phyloP scores from a whole-genome alignment of 2,113 vertebrate genomes.

The Coracopsis vasa region DNA sequence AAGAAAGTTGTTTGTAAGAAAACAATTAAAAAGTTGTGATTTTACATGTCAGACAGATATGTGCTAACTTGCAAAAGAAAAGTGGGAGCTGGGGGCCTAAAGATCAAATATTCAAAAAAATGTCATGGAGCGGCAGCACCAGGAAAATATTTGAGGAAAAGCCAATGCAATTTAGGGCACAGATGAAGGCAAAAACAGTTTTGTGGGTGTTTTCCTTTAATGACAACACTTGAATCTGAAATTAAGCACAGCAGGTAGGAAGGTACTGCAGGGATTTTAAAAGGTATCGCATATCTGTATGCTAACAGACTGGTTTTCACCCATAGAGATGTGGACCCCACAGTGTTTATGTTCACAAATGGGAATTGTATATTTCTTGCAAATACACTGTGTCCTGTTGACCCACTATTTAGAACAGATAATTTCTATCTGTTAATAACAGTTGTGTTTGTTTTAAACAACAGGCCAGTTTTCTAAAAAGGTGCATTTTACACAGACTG shows the following conservation, averaged over 20 bases:
- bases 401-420: conserved; percentile 37
- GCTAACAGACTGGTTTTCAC: conserved; percentile 56
- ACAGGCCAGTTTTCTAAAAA: not conserved
- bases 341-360: conserved; percentile 61
- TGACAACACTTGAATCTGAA: conserved; percentile 67
- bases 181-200: conserved; percentile 34
- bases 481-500: not conserved
- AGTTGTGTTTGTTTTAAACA: not conserved
- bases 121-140: not conserved
- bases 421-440: not conserved
- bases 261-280: conserved; percentile 62
- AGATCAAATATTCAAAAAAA: conserved; percentile 14
- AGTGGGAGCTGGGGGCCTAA: not conserved
- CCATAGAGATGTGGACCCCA: conserved; percentile 20
- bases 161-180: conserved; percentile 39
- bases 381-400: conserved; percentile 36
- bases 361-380: conserved; percentile 45
- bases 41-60: not conserved
- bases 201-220: conserved; percentile 24
- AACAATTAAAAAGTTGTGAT: not conserved
- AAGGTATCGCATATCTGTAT: conserved; percentile 56
- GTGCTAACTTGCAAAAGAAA: not conserved
- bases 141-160: conserved; percentile 18
- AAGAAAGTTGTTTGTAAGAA: not conserved
- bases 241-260: conserved; percentile 63